A percentile compares a stretch with the other conserved stretches of the same genome.
phyloP scores from a whole-genome alignment of 2,888 invertebrate species.

The Epirrhoe tristata region DNA sequence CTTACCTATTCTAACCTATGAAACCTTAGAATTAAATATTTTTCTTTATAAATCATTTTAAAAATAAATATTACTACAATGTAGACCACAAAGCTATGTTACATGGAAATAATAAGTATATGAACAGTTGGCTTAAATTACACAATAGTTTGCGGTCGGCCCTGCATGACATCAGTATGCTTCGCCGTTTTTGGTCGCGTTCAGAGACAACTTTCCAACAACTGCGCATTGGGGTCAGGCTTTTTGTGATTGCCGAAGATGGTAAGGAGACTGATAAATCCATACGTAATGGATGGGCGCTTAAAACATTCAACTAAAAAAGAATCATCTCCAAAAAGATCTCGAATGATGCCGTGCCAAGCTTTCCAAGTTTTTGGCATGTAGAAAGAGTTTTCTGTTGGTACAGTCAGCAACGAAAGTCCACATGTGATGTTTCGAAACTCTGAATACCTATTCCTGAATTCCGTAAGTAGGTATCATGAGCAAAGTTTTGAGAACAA shows the following conservation, averaged over 20 bases:
- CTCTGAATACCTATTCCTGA: not conserved
- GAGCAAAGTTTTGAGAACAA: too few relatives aligned
- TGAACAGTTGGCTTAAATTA: conserved; percentile 39
- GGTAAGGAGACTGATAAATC: conserved; percentile 45
- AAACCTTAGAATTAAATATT: too few relatives aligned
- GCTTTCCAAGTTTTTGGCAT: not conserved
- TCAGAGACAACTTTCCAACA: conserved; percentile 68
- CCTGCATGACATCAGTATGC: conserved; percentile 36
- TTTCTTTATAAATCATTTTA: too few relatives aligned
- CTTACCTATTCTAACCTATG: too few relatives aligned
- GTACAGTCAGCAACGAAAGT: too few relatives aligned
- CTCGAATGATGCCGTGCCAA: not conserved
- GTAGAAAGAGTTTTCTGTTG: not conserved
- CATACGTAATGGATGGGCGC: conserved; percentile 6
- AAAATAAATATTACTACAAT: not conserved
- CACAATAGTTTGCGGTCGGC: conserved; percentile 44
- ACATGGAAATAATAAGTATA: conserved; percentile 14
- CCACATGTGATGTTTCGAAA: not conserved
- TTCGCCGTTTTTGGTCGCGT: conserved; percentile 62
- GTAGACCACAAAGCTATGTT: not conserved
- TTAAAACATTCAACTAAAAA: conserved; percentile 9
- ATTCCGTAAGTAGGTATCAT: too few relatives aligned
- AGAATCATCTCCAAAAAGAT: not conserved
- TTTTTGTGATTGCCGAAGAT: conserved; percentile 55
- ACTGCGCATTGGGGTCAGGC: conserved; percentile 60